Base-by-base conservation (phyloP, 2,113 vertebrate genomes). In the Fregata magnificens region DNA sequence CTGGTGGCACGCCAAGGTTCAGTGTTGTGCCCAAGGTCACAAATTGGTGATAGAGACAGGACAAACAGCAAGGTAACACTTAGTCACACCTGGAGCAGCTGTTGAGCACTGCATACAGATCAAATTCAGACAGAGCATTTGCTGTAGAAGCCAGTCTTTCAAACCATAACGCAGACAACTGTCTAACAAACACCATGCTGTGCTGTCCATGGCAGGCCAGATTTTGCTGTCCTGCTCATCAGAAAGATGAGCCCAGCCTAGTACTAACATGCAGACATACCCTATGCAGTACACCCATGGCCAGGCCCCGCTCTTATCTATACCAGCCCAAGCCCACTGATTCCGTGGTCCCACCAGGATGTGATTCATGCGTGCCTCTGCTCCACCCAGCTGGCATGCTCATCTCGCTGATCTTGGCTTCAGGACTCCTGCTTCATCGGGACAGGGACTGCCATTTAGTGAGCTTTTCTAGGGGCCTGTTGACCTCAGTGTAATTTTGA, bases 361-460 rank as follows among this genome's bases (percentile, higher is more conserved):
- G 93, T 97, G 96, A 97, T 93, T 97, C 96, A 97, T 96, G 93
- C 0, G 1, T 93, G 91, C 77, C 94, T 93, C 83, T 82, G 86
- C 96, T 96, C 96, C 96, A 96, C 94, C 95, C 94, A 89, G 74
- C 84, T 91, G 92, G 72, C 81, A 88, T 40, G 87, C 58, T 86
- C 96, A 91, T 96, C 97, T 71, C 34, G 0, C 66, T 69, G n/a
- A 71, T 55, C 91, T 66, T 62, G 81, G 31, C 66, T 62, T 31
- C 83, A 81, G 59, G 45, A 78, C 10, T 45, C 36, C 66, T 69
- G 62, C 49, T 86, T 70, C 49, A 52, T 19, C 21, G 2, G 53
- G 87, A 88, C 78, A 80, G 53, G 36, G 61, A 73, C 53, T 80
- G 80, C 14, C 65, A 80, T 16, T 84, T 16, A 1, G 6, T 13